Evolutionary conservation across 2,797 vertebrate species (phyloP).

Genomic region (Pantherophis vulpinus): DNA sequence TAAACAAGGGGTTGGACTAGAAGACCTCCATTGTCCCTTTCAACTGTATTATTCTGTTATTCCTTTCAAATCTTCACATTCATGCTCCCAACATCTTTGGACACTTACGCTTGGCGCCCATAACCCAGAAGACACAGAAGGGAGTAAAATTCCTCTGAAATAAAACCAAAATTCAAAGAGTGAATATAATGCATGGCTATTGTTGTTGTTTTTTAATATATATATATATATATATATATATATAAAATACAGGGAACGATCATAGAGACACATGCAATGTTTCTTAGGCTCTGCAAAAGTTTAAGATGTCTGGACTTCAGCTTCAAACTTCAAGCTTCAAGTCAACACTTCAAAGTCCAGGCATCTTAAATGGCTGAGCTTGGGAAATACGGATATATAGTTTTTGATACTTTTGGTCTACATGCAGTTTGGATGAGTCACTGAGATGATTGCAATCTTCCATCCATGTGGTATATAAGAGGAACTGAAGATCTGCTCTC

Average conservation of each 20-base stretch:
- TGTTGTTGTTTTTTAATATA: no score
- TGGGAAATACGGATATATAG: neutral
- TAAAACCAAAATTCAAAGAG: conserved; percentile 36
- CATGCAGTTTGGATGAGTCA: neutral
- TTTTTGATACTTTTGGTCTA: neutral
- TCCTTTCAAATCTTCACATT: neutral
- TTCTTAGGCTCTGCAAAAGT: neutral
- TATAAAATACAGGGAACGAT: no score
- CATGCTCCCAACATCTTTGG: neutral
- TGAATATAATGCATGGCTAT: neutral
- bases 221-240: no score
- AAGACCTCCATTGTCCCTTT: neutral
- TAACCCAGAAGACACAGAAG: conserved; percentile 71
- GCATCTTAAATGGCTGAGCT: no score
- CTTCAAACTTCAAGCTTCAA: no score
- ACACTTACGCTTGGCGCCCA: conserved; percentile 62
- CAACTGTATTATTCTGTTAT: neutral
- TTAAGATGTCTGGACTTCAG: neutral
- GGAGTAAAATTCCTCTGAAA: conserved; percentile 64
- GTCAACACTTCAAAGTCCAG: no score
- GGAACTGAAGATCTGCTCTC: neutral
- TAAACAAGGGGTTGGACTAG: neutral
- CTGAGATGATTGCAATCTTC: neutral
- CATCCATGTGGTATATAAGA: neutral
- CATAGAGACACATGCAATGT: neutral